Percentiles rank a stretch among this genome's conserved stretches.
phyloP scores from a whole-genome alignment of 1,140 invertebrate genomes.

The Caenorhabditis inopinata region DNA sequence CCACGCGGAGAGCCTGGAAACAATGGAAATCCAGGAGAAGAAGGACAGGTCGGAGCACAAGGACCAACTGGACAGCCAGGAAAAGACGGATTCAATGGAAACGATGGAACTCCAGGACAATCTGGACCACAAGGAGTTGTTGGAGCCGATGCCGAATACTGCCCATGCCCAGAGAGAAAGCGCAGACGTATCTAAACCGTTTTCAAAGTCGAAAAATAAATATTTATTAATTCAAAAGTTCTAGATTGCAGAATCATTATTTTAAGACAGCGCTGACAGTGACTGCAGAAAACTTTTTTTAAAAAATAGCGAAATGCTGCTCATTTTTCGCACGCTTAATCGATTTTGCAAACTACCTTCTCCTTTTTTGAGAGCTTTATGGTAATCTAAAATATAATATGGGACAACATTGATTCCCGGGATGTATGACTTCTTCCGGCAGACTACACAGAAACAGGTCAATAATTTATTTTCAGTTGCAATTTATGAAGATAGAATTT shows the following conservation, averaged over 20 bases:
- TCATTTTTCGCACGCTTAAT: too few species aligned
- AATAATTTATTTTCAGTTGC: background rate
- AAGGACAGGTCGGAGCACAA: constrained; percentile 18
- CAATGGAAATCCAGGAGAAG: constrained; percentile 37
- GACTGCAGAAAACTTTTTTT: too few species aligned
- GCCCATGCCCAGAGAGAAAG: constrained; percentile 43
- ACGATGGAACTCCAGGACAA: constrained; percentile 41
- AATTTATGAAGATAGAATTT: background rate
- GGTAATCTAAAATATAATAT: too few species aligned
- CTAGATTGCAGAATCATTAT: too few species aligned
- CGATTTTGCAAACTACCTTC: too few species aligned
- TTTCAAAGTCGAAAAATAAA: background rate
- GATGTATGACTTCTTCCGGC: too few species aligned
- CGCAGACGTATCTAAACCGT: constrained; percentile 14
- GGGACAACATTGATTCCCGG: too few species aligned
- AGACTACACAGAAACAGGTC: background rate
- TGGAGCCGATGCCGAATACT: constrained; percentile 44
- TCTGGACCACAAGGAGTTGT: constrained; percentile 32
- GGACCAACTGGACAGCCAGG: constrained; percentile 42
- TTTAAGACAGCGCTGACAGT: too few species aligned
- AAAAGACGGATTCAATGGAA: constrained; percentile 44
- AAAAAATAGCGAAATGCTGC: too few species aligned
- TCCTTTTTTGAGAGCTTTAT: too few species aligned
- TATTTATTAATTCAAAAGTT: background rate
- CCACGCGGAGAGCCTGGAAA: constrained; percentile 46